phyloP scores from a whole-genome alignment of 2,888 invertebrate species.

The Eupithecia abbreviata region DNA sequence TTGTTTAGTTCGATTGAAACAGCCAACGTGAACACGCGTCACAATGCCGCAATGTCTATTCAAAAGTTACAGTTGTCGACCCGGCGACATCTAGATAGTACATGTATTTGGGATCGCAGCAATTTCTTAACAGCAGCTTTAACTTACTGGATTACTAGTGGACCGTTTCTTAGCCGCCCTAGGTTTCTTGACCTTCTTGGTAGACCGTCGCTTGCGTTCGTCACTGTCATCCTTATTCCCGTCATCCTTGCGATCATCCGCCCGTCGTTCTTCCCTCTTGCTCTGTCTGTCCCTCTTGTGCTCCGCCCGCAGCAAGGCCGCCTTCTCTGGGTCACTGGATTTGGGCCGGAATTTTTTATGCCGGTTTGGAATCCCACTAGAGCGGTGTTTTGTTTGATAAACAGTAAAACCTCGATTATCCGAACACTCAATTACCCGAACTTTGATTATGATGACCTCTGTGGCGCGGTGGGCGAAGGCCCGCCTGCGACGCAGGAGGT shows the following conservation, averaged over 20 bases:
- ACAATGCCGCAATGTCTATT: too few species aligned
- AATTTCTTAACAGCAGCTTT: too few species aligned
- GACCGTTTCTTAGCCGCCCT: background rate
- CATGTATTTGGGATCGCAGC: too few species aligned
- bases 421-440: too few species aligned
- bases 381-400: background rate
- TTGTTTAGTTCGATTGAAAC: too few species aligned
- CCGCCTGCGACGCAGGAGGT: too few species aligned
- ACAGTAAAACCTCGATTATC: too few species aligned
- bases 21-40: too few species aligned
- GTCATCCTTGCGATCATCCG: background rate
- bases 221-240: background rate
- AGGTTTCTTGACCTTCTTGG: background rate
- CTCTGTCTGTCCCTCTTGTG: slow-evolving; percentile 46
- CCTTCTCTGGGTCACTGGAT: slow-evolving; percentile 67
- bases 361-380: background rate
- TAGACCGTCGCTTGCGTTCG: background rate
- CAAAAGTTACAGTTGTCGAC: too few species aligned
- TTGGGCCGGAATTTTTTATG: background rate
- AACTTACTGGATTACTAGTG: background rate
- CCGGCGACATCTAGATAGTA: too few species aligned
- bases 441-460: too few species aligned
- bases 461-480: too few species aligned
- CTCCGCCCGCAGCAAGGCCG: slow-evolving; percentile 59
- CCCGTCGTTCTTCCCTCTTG: background rate